phyloP scores from a whole-genome alignment of 2,113 vertebrate genomes.

The Oryzias javanicus region DNA sequence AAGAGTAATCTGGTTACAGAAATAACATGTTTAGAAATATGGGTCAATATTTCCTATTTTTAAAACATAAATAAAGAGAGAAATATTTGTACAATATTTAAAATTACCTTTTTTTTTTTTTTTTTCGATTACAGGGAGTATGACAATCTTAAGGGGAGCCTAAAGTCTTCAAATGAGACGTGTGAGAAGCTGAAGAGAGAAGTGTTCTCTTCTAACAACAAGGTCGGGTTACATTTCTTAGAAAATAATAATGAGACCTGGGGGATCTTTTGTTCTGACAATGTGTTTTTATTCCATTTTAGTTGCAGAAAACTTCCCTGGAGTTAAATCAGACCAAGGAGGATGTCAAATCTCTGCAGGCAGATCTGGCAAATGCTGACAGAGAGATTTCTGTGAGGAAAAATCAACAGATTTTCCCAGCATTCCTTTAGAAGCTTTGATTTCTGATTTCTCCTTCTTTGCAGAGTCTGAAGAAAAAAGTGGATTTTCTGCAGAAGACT shows the following conservation, averaged over 20 bases:
- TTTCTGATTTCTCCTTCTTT: constrained; percentile 6
- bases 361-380: constrained; percentile 86
- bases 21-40: no score
- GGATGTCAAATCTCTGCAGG: constrained; percentile 85
- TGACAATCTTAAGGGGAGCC: constrained; percentile 87
- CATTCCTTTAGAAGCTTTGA: neutral
- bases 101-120: neutral
- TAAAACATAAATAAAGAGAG: neutral
- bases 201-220: constrained; percentile 82
- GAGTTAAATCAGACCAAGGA: constrained; percentile 80
- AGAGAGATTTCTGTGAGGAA: constrained; percentile 86
- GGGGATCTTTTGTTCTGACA: neutral
- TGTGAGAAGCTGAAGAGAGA: constrained; percentile 92
- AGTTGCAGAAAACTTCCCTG: constrained; percentile 82
- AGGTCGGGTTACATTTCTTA: constrained; percentile 71
- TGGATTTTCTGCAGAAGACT: constrained; percentile 90
- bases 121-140: constrained; percentile 87
- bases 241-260: no score
- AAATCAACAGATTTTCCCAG: neutral
- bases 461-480: constrained; percentile 94
- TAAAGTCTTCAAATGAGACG: constrained; percentile 83
- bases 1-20: no score
- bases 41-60: neutral
- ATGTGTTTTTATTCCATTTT: neutral
- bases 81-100: neutral